Evolutionary conservation across 2,888 invertebrate genomes (phyloP).

Genomic region (Drosophila birchii): DNA sequence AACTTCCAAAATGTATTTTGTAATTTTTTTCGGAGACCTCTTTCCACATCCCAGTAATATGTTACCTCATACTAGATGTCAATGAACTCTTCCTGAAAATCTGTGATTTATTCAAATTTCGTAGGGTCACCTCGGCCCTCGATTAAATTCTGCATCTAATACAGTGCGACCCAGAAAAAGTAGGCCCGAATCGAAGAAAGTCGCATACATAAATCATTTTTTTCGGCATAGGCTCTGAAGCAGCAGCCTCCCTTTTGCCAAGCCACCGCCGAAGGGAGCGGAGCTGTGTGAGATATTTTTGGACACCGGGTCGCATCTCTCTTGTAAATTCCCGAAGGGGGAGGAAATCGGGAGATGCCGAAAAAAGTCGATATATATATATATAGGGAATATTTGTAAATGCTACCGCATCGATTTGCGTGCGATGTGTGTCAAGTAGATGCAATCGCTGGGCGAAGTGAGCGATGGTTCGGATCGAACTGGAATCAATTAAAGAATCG

Average conservation of each 20-base stretch:
- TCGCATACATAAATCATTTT: conserved; percentile 75
- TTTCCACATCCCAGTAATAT: conserved; percentile 2
- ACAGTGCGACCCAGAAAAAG: conserved; percentile 17
- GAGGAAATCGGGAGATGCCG: conserved; percentile 11
- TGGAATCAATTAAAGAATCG: conserved; percentile 76
- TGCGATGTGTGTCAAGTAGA: conserved; percentile 81
- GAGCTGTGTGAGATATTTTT: conserved; percentile 60
- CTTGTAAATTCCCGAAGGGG: conserved; percentile 40
- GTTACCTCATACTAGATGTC: background rate
- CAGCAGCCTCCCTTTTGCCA: conserved; percentile 19
- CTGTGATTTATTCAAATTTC: conserved; percentile 15
- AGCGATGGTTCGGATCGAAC: conserved; percentile 12
- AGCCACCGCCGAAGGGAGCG: conserved; percentile 18
- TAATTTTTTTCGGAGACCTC: background rate
- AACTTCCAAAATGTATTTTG: background rate
- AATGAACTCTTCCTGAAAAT: conserved; percentile 24
- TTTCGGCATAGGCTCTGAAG: conserved; percentile 59
- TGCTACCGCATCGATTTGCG: conserved; percentile 79
- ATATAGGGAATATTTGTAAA: conserved; percentile 57
- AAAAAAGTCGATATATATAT: conserved; percentile 12
- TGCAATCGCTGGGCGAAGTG: conserved; percentile 62
- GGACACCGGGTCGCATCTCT: conserved; percentile 68
- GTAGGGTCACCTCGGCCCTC: conserved; percentile 16
- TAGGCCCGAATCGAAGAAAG: conserved; percentile 60
- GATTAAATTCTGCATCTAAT: conserved; percentile 28